These are phyloP conservation scores for Brachionus koreanus DNA, from an alignment of 1,140 invertebrate genomes.

Conservation along the genomic window DNA sequence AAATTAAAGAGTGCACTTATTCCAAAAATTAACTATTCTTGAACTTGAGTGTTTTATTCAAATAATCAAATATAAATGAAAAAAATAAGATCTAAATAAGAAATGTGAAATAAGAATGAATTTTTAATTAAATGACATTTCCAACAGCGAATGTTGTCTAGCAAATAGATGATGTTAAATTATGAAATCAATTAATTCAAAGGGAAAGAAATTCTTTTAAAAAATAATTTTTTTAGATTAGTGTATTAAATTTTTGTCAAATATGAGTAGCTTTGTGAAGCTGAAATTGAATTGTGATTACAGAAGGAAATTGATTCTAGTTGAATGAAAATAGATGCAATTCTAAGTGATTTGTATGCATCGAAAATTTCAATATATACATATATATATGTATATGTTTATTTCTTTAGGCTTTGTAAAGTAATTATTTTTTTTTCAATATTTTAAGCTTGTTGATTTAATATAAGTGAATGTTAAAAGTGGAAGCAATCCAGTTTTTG, in stretches of 20 bases:
- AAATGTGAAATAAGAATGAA: too few species aligned
- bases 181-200: neutral
- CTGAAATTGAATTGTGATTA: neutral
- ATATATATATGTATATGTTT: too few species aligned
- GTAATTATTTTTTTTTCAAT: conserved; percentile 2
- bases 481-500: neutral
- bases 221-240: neutral
- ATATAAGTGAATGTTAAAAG: neutral
- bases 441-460: neutral
- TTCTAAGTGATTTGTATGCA: neutral
- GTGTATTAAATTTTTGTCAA: neutral
- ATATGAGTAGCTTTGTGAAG: neutral
- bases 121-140: neutral
- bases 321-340: neutral
- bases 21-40: neutral
- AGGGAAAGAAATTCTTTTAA: neutral
- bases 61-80: neutral
- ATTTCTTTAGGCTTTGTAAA: neutral
- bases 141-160: neutral
- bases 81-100: neutral
- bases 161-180: neutral
- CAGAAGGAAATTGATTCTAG: neutral
- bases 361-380: neutral
- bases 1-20: neutral
- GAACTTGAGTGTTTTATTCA: neutral